Conservation (phyloP, 2,113 vertebrate species). For the Dryoscopus gambensis region DNA sequence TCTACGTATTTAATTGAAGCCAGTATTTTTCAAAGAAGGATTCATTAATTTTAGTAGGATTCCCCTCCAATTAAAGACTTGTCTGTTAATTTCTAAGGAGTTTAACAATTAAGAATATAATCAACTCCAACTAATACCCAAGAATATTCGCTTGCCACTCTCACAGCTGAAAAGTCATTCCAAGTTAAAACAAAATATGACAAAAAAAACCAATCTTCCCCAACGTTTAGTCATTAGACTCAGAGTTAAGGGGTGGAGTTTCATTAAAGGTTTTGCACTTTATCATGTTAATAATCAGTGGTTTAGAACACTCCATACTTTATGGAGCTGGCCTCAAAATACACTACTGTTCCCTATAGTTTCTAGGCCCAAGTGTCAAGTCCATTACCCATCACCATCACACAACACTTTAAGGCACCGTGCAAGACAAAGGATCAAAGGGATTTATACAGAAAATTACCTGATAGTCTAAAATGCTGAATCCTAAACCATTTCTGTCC, state of each 20-base stretch:
- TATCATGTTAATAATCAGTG: background rate
- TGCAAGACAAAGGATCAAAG: background rate
- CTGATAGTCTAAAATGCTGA: conserved; percentile 99
- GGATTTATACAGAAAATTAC: conserved; percentile 55
- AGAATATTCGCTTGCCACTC: background rate
- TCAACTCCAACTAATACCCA: background rate
- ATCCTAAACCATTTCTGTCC: conserved; percentile 86
- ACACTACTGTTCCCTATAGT: background rate
- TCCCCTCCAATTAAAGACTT: background rate
- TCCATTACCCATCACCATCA: background rate
- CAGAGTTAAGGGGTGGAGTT: background rate
- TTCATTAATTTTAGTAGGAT: background rate
- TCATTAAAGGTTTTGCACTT: background rate
- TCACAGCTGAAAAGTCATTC: background rate
- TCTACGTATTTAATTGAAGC: background rate
- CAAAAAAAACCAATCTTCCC: background rate
- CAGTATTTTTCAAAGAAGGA: background rate
- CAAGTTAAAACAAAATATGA: background rate
- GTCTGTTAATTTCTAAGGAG: background rate
- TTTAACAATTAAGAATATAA: background rate
- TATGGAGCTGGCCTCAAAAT: background rate
- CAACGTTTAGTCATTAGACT: background rate
- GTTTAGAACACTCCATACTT: background rate
- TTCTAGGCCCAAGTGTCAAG: background rate
- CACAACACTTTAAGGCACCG: background rate